Percentiles rank a stretch among this genome's conserved stretches.
Conservation (phyloP, 2,888 invertebrate species). For the Caenorhabditis sp. region DNA sequence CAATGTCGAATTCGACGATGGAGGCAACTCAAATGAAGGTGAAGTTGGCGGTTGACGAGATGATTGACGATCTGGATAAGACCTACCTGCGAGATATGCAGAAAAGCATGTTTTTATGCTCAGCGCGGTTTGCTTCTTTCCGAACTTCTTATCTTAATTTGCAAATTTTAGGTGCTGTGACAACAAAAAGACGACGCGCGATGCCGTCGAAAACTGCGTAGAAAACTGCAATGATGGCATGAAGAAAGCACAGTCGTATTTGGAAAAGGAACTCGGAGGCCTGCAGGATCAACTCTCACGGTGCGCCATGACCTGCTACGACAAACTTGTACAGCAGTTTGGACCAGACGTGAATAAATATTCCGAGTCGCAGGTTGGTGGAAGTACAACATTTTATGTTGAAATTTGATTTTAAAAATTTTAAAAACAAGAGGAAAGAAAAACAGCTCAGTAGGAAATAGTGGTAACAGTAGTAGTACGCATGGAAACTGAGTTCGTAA, state of each 20-base stretch:
- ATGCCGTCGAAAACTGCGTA: slow-evolving; percentile 77
- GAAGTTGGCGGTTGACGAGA: slow-evolving; percentile 77
- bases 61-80: slow-evolving; percentile 77
- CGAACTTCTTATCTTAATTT: neutral
- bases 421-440: neutral
- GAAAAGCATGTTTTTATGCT: slow-evolving; percentile 78
- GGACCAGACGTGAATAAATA: slow-evolving; percentile 76
- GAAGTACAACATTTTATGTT: no score
- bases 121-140: slow-evolving; percentile 66
- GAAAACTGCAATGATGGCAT: slow-evolving; percentile 77
- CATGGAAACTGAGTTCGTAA: neutral
- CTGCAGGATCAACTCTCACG: slow-evolving; percentile 76
- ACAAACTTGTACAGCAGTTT: slow-evolving; percentile 74
- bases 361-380: slow-evolving; percentile 60
- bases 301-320: slow-evolving; percentile 80
- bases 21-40: slow-evolving; percentile 75
- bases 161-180: slow-evolving; percentile 71
- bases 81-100: slow-evolving; percentile 77
- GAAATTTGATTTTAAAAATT: neutral
- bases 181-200: slow-evolving; percentile 72
- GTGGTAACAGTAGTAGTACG: slow-evolving; percentile 3
- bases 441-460: neutral
- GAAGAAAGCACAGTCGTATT: slow-evolving; percentile 74
- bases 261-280: slow-evolving; percentile 75
- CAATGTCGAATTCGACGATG: slow-evolving; percentile 66